These are phyloP conservation scores for Astyanax mexicanus DNA, from an alignment of 2,797 vertebrate species.

Conservation along the genomic window DNA sequence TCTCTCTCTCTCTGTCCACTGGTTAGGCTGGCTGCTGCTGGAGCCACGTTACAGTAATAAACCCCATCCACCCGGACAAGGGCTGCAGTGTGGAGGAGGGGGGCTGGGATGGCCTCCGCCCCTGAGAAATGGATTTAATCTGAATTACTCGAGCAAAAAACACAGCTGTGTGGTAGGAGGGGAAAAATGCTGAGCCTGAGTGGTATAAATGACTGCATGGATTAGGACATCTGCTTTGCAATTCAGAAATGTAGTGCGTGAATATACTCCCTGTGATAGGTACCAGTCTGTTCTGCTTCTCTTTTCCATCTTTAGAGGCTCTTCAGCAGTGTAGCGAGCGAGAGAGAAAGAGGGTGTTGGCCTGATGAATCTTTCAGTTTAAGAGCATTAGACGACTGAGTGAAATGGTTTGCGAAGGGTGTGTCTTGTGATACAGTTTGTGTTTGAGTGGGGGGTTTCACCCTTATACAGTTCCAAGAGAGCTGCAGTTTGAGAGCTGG, in stretches of 20 bases:
- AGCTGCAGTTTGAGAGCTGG: conserved; percentile 66
- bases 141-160: conserved; percentile 79
- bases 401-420: conserved; percentile 45
- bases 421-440: conserved; percentile 40
- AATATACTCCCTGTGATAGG: conserved; percentile 47
- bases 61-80: conserved; percentile 69
- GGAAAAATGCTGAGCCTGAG: conserved; percentile 68
- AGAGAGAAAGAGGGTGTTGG: conserved; percentile 50
- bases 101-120: conserved; percentile 73
- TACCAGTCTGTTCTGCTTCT: conserved; percentile 42
- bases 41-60: conserved; percentile 55
- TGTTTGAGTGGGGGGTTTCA: conserved; percentile 47
- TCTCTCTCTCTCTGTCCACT: conserved; percentile 62
- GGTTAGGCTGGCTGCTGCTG: conserved; percentile 41
- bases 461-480: conserved; percentile 44
- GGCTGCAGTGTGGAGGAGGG: conserved; percentile 74
- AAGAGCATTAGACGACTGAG: conserved; percentile 50
- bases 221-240: conserved; percentile 84
- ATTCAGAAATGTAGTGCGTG: conserved; percentile 66
- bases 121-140: conserved; percentile 85
- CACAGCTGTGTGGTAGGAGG: conserved; percentile 75
- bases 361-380: conserved; percentile 41
- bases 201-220: conserved; percentile 82
- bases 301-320: conserved; percentile 26
- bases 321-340: conserved; percentile 22